phyloP scores from a whole-genome alignment of 1,140 invertebrate genomes.

The Orchestia grillus region DNA sequence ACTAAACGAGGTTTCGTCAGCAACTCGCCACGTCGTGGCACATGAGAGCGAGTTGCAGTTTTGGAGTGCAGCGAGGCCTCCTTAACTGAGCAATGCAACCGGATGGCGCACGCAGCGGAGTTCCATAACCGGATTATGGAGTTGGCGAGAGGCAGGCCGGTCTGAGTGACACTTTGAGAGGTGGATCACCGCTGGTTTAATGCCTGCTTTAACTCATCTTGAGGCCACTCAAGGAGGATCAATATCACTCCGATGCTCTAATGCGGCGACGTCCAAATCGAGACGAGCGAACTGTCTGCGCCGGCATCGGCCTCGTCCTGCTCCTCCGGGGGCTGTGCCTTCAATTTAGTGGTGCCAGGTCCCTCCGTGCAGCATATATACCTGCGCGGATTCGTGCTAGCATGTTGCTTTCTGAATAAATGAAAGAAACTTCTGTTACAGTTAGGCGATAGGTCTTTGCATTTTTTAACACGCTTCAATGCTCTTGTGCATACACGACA shows the following conservation, averaged over 20 bases:
- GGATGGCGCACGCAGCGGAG: neutral
- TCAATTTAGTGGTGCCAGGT: neutral
- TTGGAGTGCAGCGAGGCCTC: neutral
- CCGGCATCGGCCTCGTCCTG: neutral
- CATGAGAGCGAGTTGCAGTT: neutral
- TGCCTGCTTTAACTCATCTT: constrained; percentile 52
- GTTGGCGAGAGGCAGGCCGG: constrained; percentile 3
- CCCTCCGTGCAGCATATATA: neutral
- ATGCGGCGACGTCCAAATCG: constrained; percentile 15
- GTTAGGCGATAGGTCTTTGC: neutral
- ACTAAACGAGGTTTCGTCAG: neutral
- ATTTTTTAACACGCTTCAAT: neutral
- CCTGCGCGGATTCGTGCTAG: neutral
- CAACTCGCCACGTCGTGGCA: neutral
- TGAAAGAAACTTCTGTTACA: neutral
- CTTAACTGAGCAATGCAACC: neutral
- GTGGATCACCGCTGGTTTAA: constrained; percentile 9
- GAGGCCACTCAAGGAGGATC: constrained; percentile 26
- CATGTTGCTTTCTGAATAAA: neutral
- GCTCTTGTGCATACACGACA: neutral
- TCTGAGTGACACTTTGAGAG: constrained; percentile 50
- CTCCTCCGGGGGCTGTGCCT: neutral
- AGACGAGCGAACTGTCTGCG: neutral
- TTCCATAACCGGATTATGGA: constrained; percentile 21
- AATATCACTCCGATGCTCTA: constrained; percentile 23